phyloP scores from a whole-genome alignment of 2,113 vertebrate species.

The Anhinga anhinga region DNA sequence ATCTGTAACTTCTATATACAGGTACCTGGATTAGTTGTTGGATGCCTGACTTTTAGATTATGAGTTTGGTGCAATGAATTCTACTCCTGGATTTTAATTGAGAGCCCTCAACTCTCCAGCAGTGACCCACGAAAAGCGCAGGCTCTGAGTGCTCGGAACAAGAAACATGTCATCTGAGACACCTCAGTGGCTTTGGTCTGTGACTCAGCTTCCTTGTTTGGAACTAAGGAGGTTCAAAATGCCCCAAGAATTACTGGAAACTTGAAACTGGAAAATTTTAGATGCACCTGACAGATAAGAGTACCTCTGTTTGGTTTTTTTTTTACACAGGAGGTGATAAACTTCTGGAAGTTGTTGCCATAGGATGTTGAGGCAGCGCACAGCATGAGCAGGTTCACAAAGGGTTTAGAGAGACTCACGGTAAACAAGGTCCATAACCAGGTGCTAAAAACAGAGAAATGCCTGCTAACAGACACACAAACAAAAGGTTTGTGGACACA shows the following conservation, averaged over 20 bases:
- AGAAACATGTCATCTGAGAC: neutral
- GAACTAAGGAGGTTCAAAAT: neutral
- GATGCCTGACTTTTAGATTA: neutral
- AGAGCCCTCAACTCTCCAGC: neutral
- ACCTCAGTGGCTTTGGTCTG: neutral
- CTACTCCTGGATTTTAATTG: neutral
- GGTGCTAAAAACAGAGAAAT: neutral
- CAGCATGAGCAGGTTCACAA: neutral
- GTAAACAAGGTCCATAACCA: neutral
- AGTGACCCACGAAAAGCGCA: neutral
- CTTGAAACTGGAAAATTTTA: neutral
- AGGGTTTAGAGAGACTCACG: neutral
- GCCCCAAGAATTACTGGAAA: neutral
- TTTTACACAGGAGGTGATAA: neutral
- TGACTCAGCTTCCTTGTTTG: neutral
- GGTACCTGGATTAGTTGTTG: neutral
- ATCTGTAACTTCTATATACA: neutral
- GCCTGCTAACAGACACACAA: neutral
- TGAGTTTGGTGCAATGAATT: neutral
- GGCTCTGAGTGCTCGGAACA: neutral
- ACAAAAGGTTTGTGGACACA: neutral
- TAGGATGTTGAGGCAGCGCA: neutral
- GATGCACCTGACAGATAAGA: neutral
- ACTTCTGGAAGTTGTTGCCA: neutral
- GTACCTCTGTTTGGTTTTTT: neutral